Evolutionary conservation across 1,140 invertebrate genomes (phyloP).

Genomic region (Calosoma granatense): DNA sequence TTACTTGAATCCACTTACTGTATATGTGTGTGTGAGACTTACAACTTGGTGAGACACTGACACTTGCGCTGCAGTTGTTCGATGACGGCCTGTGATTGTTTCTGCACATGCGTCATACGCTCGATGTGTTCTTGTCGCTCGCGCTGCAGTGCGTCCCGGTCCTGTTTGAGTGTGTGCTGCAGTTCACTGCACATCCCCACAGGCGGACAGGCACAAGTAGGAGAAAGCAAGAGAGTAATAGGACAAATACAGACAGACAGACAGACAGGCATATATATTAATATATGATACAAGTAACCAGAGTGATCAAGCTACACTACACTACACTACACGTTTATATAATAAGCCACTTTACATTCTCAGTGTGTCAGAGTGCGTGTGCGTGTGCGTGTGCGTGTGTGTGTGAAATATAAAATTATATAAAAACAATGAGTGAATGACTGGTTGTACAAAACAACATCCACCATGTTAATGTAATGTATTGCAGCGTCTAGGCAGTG

Average conservation of each 20-base stretch:
- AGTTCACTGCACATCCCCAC: not conserved
- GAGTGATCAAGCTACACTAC: too few species aligned
- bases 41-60: constrained; percentile 42
- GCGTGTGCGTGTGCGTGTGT: too few species aligned
- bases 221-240: too few species aligned
- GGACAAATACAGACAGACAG: constrained; percentile 17
- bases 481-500: too few species aligned
- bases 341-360: too few species aligned
- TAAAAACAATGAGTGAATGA: too few species aligned
- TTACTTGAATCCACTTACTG: not conserved
- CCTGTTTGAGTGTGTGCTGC: not conserved
- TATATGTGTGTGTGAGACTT: constrained; percentile 26
- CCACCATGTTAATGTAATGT: too few species aligned
- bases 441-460: too few species aligned
- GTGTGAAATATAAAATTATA: too few species aligned
- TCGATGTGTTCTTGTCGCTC: constrained; percentile 24
- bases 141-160: constrained; percentile 26
- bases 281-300: not conserved
- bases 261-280: constrained; percentile 16
- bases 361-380: too few species aligned
- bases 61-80: constrained; percentile 42
- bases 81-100: constrained; percentile 36
- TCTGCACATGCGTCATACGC: constrained; percentile 25
- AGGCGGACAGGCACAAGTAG: not conserved
- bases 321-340: too few species aligned